A percentile compares a stretch with the other conserved stretches of the same genome.
Conservation (phyloP, 2,797 vertebrate species). For the Euthynnus affinis region DNA sequence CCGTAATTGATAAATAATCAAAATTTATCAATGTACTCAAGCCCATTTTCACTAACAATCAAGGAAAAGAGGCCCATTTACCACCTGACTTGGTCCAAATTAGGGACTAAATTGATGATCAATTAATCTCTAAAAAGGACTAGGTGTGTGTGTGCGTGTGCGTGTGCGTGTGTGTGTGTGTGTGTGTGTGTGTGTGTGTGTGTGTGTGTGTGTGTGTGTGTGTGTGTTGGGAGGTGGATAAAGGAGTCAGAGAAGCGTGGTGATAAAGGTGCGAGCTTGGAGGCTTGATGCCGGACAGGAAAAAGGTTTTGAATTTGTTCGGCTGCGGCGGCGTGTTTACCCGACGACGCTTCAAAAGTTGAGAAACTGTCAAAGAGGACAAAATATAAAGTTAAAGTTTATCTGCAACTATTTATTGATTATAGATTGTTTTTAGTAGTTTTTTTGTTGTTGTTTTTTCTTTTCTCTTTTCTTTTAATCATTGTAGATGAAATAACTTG, state of each 20-base stretch:
- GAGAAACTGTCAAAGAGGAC: not conserved
- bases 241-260: slow-evolving; percentile 90
- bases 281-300: slow-evolving; percentile 15
- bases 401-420: too few species aligned
- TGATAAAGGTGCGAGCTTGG: slow-evolving; percentile 88
- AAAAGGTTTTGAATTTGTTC: not conserved
- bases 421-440: too few species aligned
- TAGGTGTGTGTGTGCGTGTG: slow-evolving; percentile 73
- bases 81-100: slow-evolving; percentile 99
- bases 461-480: too few species aligned
- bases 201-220: slow-evolving; percentile 67
- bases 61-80: slow-evolving; percentile 99
- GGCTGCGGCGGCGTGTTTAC: not conserved
- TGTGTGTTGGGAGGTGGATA: slow-evolving; percentile 25
- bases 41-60: slow-evolving; percentile 99
- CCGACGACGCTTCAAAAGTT: not conserved
- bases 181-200: slow-evolving; percentile 67
- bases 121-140: slow-evolving; percentile 99
- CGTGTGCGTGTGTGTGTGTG: slow-evolving; percentile 61
- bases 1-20: slow-evolving; percentile 99
- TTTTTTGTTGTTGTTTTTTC: too few species aligned
- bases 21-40: slow-evolving; percentile 99
- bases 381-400: too few species aligned
- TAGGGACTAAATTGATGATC: slow-evolving; percentile 99
- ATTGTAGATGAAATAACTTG: too few species aligned